Conservation (phyloP, 2,888 invertebrate genomes). For the Macrophya alboannulata region DNA sequence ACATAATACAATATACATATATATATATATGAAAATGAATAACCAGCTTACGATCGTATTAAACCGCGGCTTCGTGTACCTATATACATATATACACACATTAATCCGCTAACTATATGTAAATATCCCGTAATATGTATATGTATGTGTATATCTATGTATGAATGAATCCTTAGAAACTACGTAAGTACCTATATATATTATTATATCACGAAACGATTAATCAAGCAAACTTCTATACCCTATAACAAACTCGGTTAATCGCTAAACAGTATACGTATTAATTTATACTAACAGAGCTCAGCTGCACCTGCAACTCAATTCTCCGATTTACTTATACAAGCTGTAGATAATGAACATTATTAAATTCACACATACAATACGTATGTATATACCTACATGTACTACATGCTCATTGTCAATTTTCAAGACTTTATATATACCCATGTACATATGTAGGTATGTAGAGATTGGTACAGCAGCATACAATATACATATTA, state of each 20-base stretch:
- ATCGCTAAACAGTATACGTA: constrained; percentile 1
- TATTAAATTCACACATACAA: not conserved
- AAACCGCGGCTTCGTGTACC: not conserved
- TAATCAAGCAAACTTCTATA: not conserved
- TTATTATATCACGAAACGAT: not conserved
- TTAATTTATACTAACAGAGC: constrained; percentile 15
- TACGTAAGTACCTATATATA: not conserved
- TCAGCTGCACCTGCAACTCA: constrained; percentile 22
- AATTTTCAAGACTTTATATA: not conserved
- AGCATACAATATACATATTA: not conserved
- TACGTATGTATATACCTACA: not conserved
- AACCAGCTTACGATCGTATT: not conserved
- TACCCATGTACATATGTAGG: not conserved
- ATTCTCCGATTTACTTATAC: not conserved
- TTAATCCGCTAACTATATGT: not conserved
- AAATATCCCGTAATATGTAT: too few relatives aligned
- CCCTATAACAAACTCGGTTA: not conserved
- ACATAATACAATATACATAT: not conserved
- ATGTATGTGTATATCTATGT: not conserved
- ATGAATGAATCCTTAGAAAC: not conserved
- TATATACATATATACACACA: not conserved
- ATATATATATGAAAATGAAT: not conserved
- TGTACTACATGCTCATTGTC: not conserved
- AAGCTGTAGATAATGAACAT: not conserved
- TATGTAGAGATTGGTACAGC: not conserved